A percentile compares a stretch with the other conserved stretches of the same genome.
phyloP scores from a whole-genome alignment of 2,113 vertebrate species.

The Hippoglossus stenolepis region DNA sequence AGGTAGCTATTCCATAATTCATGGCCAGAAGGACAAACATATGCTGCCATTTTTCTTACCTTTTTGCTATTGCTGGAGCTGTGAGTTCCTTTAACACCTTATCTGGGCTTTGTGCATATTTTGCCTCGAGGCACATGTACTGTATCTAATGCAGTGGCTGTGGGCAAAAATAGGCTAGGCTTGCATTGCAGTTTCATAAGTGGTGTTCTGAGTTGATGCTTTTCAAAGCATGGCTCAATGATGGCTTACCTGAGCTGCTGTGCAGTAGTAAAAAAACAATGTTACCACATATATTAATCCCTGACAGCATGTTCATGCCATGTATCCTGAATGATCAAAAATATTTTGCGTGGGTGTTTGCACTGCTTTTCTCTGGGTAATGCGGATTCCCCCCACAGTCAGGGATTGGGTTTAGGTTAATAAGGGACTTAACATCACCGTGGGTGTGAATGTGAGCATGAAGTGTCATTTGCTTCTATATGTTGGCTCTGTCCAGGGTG shows the following conservation, averaged over 20 bases:
- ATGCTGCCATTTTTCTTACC: conserved; percentile 69
- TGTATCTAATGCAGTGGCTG: conserved; percentile 37
- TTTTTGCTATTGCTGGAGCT: conserved; percentile 25
- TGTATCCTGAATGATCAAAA: neutral
- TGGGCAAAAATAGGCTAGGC: conserved; percentile 5
- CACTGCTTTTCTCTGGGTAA: no score
- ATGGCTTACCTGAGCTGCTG: neutral
- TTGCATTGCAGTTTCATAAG: conserved; percentile 29
- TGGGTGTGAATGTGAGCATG: neutral
- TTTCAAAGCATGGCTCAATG: neutral
- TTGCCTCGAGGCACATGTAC: conserved; percentile 52
- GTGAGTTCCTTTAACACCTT: conserved; percentile 59
- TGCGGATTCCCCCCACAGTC: no score
- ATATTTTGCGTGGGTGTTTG: neutral
- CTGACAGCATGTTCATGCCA: neutral
- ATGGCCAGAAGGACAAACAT: conserved; percentile 74
- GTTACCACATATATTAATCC: neutral
- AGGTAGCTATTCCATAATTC: conserved; percentile 74
- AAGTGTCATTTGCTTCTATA: neutral
- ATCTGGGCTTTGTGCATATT: conserved; percentile 37
- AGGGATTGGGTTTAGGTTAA: neutral
- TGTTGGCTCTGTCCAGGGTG: neutral
- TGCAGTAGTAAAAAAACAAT: neutral
- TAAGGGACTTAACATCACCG: neutral
- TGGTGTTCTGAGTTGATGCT: conserved; percentile 8